A percentile compares a stretch with the other conserved stretches of the same genome.
phyloP scores from a whole-genome alignment of 2,797 vertebrate genomes.

The Argentina silus region DNA sequence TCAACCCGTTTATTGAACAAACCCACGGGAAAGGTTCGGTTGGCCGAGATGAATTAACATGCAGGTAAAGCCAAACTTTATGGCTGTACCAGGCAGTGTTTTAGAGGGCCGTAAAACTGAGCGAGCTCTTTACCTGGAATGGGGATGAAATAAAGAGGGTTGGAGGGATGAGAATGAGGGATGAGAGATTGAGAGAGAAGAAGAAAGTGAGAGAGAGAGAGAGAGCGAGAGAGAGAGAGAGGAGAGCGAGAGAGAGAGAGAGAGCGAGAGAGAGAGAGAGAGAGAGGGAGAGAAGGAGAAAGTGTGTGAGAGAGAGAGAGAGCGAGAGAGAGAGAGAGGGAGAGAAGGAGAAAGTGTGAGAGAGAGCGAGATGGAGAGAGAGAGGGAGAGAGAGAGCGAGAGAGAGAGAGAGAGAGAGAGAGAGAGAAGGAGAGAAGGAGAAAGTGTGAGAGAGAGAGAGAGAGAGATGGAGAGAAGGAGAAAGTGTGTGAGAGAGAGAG shows the following conservation, averaged over 20 bases:
- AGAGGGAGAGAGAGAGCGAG: too few species aligned
- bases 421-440: too few species aligned
- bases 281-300: not conserved
- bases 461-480: too few species aligned
- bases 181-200: too few species aligned
- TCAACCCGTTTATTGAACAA: constrained; percentile 38
- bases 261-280: not conserved
- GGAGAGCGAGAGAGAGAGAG: constrained; percentile 18
- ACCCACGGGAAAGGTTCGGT: constrained; percentile 52
- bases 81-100: not conserved
- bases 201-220: not conserved
- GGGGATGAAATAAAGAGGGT: constrained; percentile 23
- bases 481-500: too few species aligned
- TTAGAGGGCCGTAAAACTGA: not conserved
- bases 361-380: too few species aligned
- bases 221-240: not conserved
- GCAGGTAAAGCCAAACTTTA: constrained; percentile 5
- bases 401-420: too few species aligned
- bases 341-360: too few species aligned
- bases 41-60: constrained; percentile 61
- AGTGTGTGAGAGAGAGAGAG: too few species aligned
- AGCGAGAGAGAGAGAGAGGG: too few species aligned
- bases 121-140: constrained; percentile 12
- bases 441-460: too few species aligned
- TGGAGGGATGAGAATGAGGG: constrained; percentile 1